Conservation (phyloP, 2,888 invertebrate genomes). For the Lypha dubia region DNA sequence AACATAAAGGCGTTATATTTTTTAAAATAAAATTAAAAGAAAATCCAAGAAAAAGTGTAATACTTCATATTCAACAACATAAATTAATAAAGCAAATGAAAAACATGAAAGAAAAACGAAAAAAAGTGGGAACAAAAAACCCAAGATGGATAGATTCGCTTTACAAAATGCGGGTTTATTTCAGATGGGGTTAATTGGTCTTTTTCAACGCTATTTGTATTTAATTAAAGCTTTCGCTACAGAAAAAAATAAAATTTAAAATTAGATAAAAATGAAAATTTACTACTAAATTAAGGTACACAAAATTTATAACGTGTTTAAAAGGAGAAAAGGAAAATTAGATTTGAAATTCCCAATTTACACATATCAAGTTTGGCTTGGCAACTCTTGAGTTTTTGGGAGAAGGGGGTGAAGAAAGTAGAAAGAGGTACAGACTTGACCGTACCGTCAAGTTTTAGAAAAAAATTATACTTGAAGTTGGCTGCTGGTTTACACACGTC, state of each 20-base stretch:
- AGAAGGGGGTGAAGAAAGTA: too few relatives aligned
- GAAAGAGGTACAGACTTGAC: too few relatives aligned
- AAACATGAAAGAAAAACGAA: slow-evolving; percentile 1
- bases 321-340: too few relatives aligned
- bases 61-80: slow-evolving; percentile 68
- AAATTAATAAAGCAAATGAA: slow-evolving; percentile 58
- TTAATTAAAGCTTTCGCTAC: slow-evolving; percentile 28
- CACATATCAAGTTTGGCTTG: too few relatives aligned
- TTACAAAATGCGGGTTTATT: slow-evolving; percentile 56
- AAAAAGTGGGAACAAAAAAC: slow-evolving; percentile 14
- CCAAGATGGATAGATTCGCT: slow-evolving; percentile 25
- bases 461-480: too few relatives aligned
- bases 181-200: slow-evolving; percentile 58
- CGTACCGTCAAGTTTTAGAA: too few relatives aligned
- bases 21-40: slow-evolving; percentile 39
- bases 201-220: slow-evolving; percentile 32
- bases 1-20: slow-evolving; percentile 67
- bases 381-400: too few relatives aligned
- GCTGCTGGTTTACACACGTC: too few relatives aligned
- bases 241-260: not conserved
- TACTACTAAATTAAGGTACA: not conserved
- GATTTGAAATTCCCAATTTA: too few relatives aligned
- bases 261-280: not conserved
- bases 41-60: slow-evolving; percentile 46
- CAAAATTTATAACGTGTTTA: too few relatives aligned